A percentile compares a stretch with the other conserved stretches of the same genome.
phyloP scores from a whole-genome alignment of 2,888 invertebrate genomes.

The Camponotus fellah region DNA sequence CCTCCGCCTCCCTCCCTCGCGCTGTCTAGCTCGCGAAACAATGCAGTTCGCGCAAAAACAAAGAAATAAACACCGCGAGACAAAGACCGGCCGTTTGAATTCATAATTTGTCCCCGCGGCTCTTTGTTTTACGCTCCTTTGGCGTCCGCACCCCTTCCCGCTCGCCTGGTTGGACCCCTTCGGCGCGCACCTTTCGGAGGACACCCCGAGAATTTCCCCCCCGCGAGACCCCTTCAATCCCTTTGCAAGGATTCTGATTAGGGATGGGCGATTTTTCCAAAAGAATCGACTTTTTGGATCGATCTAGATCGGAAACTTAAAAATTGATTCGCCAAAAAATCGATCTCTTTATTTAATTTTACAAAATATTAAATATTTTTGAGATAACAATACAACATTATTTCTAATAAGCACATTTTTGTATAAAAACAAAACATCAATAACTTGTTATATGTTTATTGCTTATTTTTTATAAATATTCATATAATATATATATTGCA shows the following conservation, averaged over 20 bases:
- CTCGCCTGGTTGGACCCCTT: constrained; percentile 10
- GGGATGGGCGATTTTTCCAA: too few relatives aligned
- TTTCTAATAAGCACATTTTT: too few relatives aligned
- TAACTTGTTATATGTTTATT: too few relatives aligned
- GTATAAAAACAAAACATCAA: too few relatives aligned
- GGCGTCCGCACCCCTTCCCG: constrained; percentile 7
- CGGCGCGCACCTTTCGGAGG: constrained; percentile 20
- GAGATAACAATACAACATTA: too few relatives aligned
- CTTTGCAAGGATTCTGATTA: not conserved
- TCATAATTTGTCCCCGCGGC: constrained; percentile 83
- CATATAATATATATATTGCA: too few relatives aligned
- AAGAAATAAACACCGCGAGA: constrained; percentile 85
- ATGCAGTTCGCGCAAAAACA: constrained; percentile 84
- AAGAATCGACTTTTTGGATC: too few relatives aligned
- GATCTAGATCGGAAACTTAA: too few relatives aligned
- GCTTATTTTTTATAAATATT: too few relatives aligned
- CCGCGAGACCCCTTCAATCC: constrained; percentile 69
- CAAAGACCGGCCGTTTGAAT: constrained; percentile 85
- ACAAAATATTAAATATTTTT: too few relatives aligned
- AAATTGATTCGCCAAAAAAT: too few relatives aligned
- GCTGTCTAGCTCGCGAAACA: constrained; percentile 76
- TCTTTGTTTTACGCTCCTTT: constrained; percentile 81
- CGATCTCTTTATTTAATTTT: too few relatives aligned
- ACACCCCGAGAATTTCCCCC: constrained; percentile 26
- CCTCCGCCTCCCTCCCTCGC: constrained; percentile 41